Evolutionary conservation across 2,797 vertebrate genomes (phyloP).

Genomic region (Threskiornis aethiopicus): DNA sequence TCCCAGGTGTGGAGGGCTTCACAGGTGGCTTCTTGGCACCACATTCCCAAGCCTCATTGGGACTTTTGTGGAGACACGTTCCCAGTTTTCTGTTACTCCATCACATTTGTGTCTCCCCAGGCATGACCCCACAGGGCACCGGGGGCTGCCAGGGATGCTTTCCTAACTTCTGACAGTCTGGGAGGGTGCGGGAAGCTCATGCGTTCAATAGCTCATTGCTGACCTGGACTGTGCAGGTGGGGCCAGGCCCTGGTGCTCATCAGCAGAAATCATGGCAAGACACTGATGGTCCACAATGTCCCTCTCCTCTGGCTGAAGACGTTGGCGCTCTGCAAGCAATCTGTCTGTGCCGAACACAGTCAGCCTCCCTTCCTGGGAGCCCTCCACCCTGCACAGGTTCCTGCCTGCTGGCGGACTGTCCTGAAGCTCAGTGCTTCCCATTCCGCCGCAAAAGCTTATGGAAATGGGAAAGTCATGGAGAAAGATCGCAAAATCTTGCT

Average conservation of each 20-base stretch:
- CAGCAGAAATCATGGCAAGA: neutral
- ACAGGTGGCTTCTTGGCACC: neutral
- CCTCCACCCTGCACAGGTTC: neutral
- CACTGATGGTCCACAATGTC: fast-evolving
- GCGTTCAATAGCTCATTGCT: neutral
- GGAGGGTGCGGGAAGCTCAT: fast-evolving
- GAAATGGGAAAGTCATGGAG: neutral
- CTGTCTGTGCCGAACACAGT: neutral
- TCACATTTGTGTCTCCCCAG: neutral
- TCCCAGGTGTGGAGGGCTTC: neutral
- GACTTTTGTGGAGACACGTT: neutral
- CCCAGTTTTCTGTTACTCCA: neutral
- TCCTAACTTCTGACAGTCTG: neutral
- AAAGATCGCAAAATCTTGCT: neutral
- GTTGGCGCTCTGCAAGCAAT: neutral
- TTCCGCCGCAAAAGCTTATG: neutral
- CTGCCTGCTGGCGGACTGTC: neutral
- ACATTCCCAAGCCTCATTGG: neutral
- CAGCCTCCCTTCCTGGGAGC: neutral
- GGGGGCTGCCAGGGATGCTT: neutral
- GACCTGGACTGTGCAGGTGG: neutral
- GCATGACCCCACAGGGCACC: fast-evolving
- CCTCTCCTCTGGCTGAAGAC: neutral
- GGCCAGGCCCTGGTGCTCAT: neutral
- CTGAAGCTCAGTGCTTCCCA: neutral